These are phyloP conservation scores for Pyrrhia umbra DNA, from an alignment of 2,888 invertebrate genomes.

Conservation along the genomic window DNA sequence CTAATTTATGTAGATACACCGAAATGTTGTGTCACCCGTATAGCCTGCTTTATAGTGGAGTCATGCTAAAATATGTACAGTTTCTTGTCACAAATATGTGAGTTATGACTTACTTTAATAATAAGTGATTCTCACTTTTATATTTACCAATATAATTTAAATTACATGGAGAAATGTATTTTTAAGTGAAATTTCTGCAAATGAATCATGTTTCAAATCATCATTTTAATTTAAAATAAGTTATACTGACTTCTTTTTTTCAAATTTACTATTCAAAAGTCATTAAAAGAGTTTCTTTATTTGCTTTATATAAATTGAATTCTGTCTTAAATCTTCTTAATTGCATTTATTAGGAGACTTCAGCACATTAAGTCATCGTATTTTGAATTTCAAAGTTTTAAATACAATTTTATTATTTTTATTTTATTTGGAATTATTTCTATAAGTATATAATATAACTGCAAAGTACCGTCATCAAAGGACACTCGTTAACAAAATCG, in stretches of 20 bases:
- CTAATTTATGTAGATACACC: too few relatives aligned
- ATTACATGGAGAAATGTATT: conserved; percentile 34
- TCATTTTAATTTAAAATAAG: conserved; percentile 34
- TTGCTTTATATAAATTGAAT: conserved; percentile 36
- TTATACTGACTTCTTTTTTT: conserved; percentile 19
- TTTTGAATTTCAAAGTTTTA: conserved; percentile 14
- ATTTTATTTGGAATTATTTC: conserved; percentile 32
- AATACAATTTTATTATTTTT: conserved; percentile 15
- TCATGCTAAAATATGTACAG: not conserved
- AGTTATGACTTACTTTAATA: not conserved
- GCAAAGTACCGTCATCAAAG: conserved; percentile 55
- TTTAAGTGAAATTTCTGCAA: conserved; percentile 13
- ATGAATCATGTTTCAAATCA: conserved; percentile 15
- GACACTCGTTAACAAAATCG: conserved; percentile 80
- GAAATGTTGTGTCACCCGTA: not conserved
- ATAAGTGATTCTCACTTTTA: conserved; percentile 1
- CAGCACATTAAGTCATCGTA: conserved; percentile 24
- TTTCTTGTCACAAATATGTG: not conserved
- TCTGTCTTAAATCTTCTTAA: conserved; percentile 44
- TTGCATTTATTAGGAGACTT: conserved; percentile 48
- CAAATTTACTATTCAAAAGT: conserved; percentile 23
- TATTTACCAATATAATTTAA: conserved; percentile 13
- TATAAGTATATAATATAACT: conserved; percentile 18
- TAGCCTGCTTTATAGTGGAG: not conserved
- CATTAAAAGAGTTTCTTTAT: conserved; percentile 39